Conservation (phyloP, 2,797 vertebrate genomes). For the Halcyon smyrnensis region DNA sequence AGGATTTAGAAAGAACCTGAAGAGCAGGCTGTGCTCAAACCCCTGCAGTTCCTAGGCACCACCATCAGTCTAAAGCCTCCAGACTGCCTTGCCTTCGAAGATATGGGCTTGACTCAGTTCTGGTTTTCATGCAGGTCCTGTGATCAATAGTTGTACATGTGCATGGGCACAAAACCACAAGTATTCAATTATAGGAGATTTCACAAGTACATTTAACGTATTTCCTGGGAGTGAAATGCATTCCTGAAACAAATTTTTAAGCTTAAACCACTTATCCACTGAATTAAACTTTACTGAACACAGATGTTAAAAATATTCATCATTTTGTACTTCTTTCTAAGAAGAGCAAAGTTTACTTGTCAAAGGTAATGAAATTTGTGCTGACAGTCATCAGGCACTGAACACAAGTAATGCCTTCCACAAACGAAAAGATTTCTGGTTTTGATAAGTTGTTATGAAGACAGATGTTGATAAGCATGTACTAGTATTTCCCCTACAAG, state of each 20-base stretch:
- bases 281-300: constrained; percentile 2
- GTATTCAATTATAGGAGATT: not conserved
- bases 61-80: not conserved
- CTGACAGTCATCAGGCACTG: not conserved
- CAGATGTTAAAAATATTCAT: not conserved
- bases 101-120: not conserved
- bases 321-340: not conserved
- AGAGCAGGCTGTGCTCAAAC: not conserved
- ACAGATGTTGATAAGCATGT: not conserved
- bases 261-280: not conserved
- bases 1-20: not conserved
- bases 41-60: not conserved
- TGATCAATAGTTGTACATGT: not conserved
- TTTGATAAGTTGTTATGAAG: not conserved
- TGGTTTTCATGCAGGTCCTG: not conserved
- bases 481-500: not conserved
- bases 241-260: not conserved
- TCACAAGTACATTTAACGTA: not conserved
- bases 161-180: not conserved
- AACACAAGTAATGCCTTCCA: not conserved
- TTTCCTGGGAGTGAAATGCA: not conserved
- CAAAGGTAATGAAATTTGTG: not conserved
- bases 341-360: not conserved
- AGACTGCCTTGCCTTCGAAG: not conserved
- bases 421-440: not conserved